Base-by-base conservation (phyloP, 2,888 invertebrate genomes). In the Thymelicus acteon region DNA sequence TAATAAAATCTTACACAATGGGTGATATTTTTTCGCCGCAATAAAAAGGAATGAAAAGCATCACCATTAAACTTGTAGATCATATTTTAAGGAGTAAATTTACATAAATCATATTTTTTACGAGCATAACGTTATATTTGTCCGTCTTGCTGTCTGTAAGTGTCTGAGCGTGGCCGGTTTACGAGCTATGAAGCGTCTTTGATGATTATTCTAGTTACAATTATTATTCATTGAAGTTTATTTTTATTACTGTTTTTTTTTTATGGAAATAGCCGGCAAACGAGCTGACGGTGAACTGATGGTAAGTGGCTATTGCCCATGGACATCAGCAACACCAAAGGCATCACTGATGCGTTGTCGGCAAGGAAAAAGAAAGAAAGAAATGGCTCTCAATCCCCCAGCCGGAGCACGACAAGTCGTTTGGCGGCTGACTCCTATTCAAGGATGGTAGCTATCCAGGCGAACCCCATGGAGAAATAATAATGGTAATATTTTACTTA, bases 31-130 rank as follows among this genome's bases (percentile, higher is more conserved):
- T 57, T 57, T 57, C 13, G 3, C 12, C 37, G 57, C 13, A 57
- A 57, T 57, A 37, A 37, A 57, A 57, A 24, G 31, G 15, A 54
- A 24, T 57, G 6, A 13, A 12, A 57, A 31, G 13, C 12, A 13
- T 57, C 57, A 37, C 13, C 12, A 57, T 57, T 37, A 57, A 57
- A 57, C 31, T 6, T 31, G 13, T 7, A 57, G 57, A 57, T 57
- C 31, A 57, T 57, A 57, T 31, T 57, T 57, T 57, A 37, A 57
- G 31, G 13, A 57, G 31, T 57, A 37, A 13, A 57, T 57, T 57
- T 37, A 37, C 57, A 37, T 57, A 37, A 57, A 57, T 57, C 57
- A 57, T 57, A 54, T 31, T 49, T 63, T 63, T 63, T 63, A 63
- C 52, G 48, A 63, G 62, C 49, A 10, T 48, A n/a, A 7, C 52